Percentiles rank a stretch among this genome's conserved stretches.
These are phyloP conservation scores for Cheirogaleus major DNA, from an alignment of 2,797 vertebrate species.

Conservation along the genomic window DNA sequence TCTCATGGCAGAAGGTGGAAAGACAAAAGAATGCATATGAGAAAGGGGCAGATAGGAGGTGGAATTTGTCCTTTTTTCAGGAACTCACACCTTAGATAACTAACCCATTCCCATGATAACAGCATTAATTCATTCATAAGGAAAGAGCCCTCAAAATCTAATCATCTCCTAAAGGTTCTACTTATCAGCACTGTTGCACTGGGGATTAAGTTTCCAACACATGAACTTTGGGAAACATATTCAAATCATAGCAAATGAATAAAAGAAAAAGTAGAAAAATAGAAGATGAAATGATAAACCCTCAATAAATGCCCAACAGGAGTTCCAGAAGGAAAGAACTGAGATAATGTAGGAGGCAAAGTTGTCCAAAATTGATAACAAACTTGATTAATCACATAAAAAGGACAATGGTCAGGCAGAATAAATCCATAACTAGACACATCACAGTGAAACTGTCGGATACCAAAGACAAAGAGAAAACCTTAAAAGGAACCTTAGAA, in stretches of 20 bases:
- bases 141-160: not conserved
- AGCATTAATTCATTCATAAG: not conserved
- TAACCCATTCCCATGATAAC: not conserved
- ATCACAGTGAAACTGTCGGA: not conserved
- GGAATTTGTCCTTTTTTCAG: not conserved
- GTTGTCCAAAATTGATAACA: not conserved
- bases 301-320: not conserved
- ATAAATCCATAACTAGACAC: not conserved
- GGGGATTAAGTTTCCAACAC: not conserved
- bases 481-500: not conserved
- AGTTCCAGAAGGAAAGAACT: not conserved
- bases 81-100: not conserved
- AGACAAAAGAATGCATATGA: not conserved
- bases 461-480: not conserved
- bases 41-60: not conserved
- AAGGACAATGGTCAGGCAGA: not conserved
- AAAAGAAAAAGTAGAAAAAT: conserved; percentile 30
- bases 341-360: not conserved
- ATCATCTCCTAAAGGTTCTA: not conserved
- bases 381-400: conserved; percentile 9
- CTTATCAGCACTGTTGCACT: not conserved
- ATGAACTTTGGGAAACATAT: not conserved
- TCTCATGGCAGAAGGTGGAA: not conserved
- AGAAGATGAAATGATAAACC: not conserved
- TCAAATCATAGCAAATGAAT: not conserved